Evolutionary conservation across 2,888 invertebrate genomes (phyloP).

Genomic region (Campaea margaritaria): DNA sequence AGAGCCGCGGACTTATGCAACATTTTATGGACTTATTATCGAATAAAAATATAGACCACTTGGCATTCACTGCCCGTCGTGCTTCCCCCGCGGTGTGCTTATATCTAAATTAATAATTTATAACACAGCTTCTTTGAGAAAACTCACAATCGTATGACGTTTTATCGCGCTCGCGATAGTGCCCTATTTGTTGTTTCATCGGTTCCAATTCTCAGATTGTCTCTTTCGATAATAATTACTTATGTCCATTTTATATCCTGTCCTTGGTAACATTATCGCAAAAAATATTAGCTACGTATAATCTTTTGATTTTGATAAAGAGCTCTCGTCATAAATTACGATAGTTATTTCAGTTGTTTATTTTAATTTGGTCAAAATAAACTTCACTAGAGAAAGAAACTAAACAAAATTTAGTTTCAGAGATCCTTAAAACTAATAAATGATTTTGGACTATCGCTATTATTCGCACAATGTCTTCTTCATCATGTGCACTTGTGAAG

Average conservation of each 20-base stretch:
- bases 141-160: conserved; percentile 36
- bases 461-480: too few relatives aligned
- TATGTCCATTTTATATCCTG: neutral
- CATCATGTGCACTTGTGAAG: too few relatives aligned
- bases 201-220: conserved; percentile 17
- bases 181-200: conserved; percentile 28
- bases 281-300: neutral
- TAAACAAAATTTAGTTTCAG: too few relatives aligned
- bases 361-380: too few relatives aligned
- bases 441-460: too few relatives aligned
- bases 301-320: too few relatives aligned
- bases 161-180: conserved; percentile 39
- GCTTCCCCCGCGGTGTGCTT: conserved; percentile 29
- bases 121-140: conserved; percentile 40
- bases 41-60: conserved; percentile 36
- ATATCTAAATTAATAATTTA: conserved; percentile 37
- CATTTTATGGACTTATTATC: conserved; percentile 50
- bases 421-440: too few relatives aligned
- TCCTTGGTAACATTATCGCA: too few relatives aligned
- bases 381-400: too few relatives aligned
- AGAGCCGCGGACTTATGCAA: conserved; percentile 68
- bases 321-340: too few relatives aligned
- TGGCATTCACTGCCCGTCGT: conserved; percentile 51
- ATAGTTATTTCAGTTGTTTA: too few relatives aligned
- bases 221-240: conserved; percentile 3